Conservation (phyloP, 1,140 invertebrate species). For the Yoshiicerus persimilis region DNA sequence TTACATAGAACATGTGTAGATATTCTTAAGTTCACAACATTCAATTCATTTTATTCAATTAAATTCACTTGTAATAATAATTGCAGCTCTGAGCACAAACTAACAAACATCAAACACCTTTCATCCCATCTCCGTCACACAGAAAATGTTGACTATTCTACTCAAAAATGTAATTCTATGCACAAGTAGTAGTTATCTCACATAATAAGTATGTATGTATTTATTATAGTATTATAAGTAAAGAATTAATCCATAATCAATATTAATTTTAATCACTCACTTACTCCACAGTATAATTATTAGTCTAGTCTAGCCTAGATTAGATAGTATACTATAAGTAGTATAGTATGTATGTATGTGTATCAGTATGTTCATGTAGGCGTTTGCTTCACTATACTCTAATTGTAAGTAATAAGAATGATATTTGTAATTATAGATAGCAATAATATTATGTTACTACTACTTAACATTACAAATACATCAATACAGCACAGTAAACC, state of each 20-base stretch:
- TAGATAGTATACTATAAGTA: not conserved
- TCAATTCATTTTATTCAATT: constrained; percentile 19
- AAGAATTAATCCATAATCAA: not conserved
- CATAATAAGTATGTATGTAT: not conserved
- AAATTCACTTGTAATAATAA: not conserved
- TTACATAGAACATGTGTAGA: not conserved
- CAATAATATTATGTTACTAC: not conserved
- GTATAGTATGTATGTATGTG: not conserved
- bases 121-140: not conserved
- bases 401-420: not conserved
- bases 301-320: not conserved
- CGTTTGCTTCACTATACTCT: not conserved
- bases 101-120: constrained; percentile 1
- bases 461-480: not conserved
- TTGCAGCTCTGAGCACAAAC: constrained; percentile 2
- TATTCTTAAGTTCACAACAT: not conserved
- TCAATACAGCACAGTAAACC: not conserved
- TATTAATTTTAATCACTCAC: not conserved
- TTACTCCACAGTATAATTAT: not conserved
- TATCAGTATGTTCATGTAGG: not conserved
- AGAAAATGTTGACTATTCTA: not conserved
- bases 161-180: not conserved
- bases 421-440: not conserved
- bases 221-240: not conserved
- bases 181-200: not conserved